A percentile compares a stretch with the other conserved stretches of the same genome.
Evolutionary conservation across 1,140 invertebrate genomes (phyloP).

Genomic region (Lamellibrachia luymesi): DNA sequence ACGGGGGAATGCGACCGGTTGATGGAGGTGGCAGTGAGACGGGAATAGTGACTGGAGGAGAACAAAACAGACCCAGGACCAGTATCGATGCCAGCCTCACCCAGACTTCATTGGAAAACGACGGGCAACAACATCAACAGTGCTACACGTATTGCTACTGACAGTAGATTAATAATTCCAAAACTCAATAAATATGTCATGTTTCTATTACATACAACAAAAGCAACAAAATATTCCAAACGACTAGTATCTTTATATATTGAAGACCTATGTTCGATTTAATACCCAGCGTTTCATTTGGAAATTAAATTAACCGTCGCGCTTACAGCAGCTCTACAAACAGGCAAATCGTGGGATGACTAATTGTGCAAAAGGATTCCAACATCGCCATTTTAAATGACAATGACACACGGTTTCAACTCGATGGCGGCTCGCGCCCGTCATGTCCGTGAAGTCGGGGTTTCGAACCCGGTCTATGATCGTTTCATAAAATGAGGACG

Average conservation of each 20-base stretch:
- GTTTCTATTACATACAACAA: background rate
- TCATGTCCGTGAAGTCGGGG: too few species aligned
- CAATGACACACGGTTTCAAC: too few species aligned
- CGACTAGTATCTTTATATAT: background rate
- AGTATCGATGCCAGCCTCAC: too few species aligned
- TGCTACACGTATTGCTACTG: background rate
- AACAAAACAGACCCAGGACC: too few species aligned
- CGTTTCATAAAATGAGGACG: too few species aligned
- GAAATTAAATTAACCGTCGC: background rate
- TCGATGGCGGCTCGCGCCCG: too few species aligned
- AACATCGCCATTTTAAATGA: background rate
- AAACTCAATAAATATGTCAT: background rate
- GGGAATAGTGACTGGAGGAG: too few species aligned
- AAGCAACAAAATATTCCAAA: background rate
- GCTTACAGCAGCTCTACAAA: background rate
- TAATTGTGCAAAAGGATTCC: background rate
- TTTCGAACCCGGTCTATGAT: too few species aligned
- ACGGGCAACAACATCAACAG: too few species aligned
- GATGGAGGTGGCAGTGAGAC: too few species aligned
- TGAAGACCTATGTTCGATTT: background rate
- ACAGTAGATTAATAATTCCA: background rate
- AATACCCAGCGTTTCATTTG: background rate
- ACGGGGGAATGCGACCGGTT: too few species aligned
- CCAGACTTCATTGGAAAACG: too few species aligned
- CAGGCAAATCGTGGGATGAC: background rate